A percentile compares a stretch with the other conserved stretches of the same genome.
Evolutionary conservation across 2,888 invertebrate genomes (phyloP).

Genomic region (Lepeophtheirus nordmannii): DNA sequence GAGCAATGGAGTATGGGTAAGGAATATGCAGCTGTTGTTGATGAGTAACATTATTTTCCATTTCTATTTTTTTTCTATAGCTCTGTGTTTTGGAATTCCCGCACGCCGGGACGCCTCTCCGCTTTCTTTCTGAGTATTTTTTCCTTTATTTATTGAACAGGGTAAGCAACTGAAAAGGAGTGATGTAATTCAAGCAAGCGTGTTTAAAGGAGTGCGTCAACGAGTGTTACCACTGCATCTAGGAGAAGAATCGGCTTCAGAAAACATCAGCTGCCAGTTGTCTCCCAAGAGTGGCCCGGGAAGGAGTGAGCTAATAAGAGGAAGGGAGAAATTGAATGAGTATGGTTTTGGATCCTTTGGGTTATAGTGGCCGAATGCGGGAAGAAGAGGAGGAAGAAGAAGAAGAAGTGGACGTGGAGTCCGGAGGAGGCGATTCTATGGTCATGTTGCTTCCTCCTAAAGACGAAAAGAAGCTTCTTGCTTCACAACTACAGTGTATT

Average conservation of each 20-base stretch:
- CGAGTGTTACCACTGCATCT: not conserved
- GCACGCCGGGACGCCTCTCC: no score
- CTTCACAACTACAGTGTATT: not conserved
- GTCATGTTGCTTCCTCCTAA: not conserved
- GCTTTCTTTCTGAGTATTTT: no score
- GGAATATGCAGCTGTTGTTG: no score
- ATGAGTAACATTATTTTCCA: no score
- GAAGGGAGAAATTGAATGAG: not conserved
- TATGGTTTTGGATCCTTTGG: constrained; percentile 1
- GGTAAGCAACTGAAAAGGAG: no score
- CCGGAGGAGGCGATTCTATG: constrained; percentile 1
- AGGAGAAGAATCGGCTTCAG: not conserved
- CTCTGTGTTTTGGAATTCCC: no score
- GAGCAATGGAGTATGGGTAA: no score
- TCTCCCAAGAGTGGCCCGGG: constrained; percentile 1
- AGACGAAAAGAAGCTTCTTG: constrained; percentile 2
- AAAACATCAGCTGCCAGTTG: constrained; percentile 3
- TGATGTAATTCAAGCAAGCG: no score
- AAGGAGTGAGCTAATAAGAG: not conserved
- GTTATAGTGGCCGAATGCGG: not conserved
- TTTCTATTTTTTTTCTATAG: no score
- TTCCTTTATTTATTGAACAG: no score
- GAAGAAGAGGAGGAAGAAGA: not conserved
- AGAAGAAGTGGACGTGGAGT: not conserved
- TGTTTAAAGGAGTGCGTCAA: no score